A percentile compares a stretch with the other conserved stretches of the same genome.
phyloP scores from a whole-genome alignment of 2,113 vertebrate genomes.

The Neodon shergylaensis region DNA sequence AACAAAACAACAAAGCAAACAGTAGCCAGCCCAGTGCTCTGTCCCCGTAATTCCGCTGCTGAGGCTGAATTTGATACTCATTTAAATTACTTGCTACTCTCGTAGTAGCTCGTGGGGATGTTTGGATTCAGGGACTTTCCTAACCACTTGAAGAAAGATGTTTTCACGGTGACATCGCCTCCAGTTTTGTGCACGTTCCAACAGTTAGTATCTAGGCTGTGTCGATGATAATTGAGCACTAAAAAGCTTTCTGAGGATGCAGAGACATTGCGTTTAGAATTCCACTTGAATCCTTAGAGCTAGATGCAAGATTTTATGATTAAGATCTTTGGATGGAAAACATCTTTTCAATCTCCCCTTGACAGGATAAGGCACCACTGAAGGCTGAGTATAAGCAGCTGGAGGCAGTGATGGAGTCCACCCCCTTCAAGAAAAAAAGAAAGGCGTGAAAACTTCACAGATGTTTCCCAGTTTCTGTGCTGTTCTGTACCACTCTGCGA shows the following conservation, averaged over 20 bases:
- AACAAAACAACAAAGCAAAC: neutral
- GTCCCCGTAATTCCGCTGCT: neutral
- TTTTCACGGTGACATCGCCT: neutral
- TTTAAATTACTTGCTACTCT: neutral
- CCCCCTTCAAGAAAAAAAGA: neutral
- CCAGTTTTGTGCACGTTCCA: neutral
- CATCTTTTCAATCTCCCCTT: neutral
- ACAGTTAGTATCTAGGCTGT: neutral
- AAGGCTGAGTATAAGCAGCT: neutral
- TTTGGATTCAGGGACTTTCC: constrained; percentile 29
- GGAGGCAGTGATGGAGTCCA: neutral
- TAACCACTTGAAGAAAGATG: neutral
- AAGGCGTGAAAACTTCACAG: constrained; percentile 7
- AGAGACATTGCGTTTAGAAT: constrained; percentile 32
- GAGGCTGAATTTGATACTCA: neutral
- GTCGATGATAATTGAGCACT: neutral
- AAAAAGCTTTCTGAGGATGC: neutral
- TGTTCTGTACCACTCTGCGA: constrained; percentile 9
- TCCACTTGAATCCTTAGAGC: neutral
- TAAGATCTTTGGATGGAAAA: constrained; percentile 49
- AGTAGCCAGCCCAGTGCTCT: neutral
- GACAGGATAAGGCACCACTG: neutral
- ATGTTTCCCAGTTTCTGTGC: constrained; percentile 17
- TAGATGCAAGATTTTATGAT: constrained; percentile 12
- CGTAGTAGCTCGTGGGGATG: neutral